Conservation (phyloP, 2,888 invertebrate species). For the Mythimna pallens region DNA sequence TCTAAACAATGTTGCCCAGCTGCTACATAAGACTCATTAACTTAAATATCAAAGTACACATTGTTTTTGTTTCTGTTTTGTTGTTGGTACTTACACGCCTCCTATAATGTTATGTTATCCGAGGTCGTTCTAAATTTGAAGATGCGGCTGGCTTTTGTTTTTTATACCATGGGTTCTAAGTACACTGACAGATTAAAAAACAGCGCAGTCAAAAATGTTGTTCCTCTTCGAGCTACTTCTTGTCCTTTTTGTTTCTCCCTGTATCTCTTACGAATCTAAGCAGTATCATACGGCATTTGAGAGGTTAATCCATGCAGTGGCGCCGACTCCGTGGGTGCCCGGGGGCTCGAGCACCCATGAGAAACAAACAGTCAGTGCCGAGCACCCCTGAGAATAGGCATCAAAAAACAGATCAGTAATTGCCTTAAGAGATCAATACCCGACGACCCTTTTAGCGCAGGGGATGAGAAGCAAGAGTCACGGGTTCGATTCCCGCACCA, state of each 20-base stretch:
- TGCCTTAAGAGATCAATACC: no score
- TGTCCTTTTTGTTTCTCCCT: no score
- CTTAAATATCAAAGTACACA: constrained; percentile 15
- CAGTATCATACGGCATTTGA: no score
- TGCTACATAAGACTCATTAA: constrained; percentile 12
- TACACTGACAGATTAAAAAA: neutral
- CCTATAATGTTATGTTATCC: constrained; percentile 3
- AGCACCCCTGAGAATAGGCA: no score
- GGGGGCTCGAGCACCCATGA: no score
- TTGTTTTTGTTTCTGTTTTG: constrained; percentile 14
- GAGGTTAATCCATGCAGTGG: neutral
- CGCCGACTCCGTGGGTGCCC: no score
- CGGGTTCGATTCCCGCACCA: no score
- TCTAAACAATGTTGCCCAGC: constrained; percentile 7
- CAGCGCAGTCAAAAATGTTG: neutral
- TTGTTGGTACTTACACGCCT: constrained; percentile 14
- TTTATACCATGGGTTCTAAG: neutral
- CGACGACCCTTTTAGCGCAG: no score
- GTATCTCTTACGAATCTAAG: no score
- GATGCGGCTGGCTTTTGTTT: neutral
- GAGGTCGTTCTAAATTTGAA: constrained; percentile 1
- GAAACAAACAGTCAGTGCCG: no score
- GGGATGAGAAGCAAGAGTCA: no score
- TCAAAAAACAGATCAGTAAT: no score
- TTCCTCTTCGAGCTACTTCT: neutral